phyloP scores from a whole-genome alignment of 2,113 vertebrate species.

The Cynopterus brachyotis region DNA sequence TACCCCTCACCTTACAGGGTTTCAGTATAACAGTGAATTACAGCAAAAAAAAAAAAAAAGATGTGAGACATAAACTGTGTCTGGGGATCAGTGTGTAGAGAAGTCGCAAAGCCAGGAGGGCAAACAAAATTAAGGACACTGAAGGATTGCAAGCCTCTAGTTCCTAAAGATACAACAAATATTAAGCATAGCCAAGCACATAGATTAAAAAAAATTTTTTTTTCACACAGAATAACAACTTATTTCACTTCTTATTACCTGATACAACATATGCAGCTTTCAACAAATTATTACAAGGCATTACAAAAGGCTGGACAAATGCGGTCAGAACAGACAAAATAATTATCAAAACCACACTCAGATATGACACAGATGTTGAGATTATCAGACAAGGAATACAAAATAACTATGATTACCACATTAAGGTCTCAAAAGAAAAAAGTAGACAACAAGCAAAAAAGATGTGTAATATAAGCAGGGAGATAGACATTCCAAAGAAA shows the following conservation, averaged over 20 bases:
- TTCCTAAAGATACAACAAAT: background rate
- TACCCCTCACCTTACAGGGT: accelerated
- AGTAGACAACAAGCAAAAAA: background rate
- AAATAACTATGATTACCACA: background rate
- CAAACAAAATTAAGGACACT: background rate
- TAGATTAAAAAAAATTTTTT: background rate
- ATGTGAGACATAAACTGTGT: background rate
- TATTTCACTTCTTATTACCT: background rate
- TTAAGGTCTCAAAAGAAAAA: background rate
- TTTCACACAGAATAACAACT: background rate
- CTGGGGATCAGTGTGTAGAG: accelerated
- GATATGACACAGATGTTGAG: background rate
- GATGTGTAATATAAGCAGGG: background rate
- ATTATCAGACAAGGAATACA: background rate
- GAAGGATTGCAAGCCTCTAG: background rate
- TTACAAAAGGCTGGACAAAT: background rate
- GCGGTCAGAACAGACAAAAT: background rate
- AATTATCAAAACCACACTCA: background rate
- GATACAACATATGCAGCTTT: background rate
- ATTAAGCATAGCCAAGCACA: background rate
- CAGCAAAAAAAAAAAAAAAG: too few species aligned
- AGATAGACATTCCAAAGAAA: background rate
- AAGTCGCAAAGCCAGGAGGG: background rate
- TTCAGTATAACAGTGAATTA: background rate
- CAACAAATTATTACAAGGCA: background rate